A percentile compares a stretch with the other conserved stretches of the same genome.
These are phyloP conservation scores for Halocaridina rubra DNA, from an alignment of 2,888 invertebrate species.

Conservation along the genomic window DNA sequence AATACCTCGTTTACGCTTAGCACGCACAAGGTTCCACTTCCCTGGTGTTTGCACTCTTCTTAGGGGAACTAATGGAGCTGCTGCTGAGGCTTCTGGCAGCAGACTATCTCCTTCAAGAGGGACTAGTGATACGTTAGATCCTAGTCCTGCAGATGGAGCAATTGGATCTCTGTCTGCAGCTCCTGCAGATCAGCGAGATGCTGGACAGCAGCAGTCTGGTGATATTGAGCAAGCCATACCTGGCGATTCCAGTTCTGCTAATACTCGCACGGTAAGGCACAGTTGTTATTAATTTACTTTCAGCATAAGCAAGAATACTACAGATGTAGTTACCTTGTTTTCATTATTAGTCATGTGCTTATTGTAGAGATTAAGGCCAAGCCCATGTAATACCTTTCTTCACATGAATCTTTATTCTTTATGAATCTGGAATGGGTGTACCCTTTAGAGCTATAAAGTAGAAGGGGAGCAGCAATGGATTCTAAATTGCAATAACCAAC, in stretches of 20 bases:
- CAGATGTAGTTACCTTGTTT: too few species aligned
- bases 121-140: not conserved
- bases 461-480: too few species aligned
- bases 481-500: too few species aligned
- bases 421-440: too few species aligned
- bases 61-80: not conserved
- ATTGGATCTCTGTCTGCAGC: constrained; percentile 13
- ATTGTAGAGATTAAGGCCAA: too few species aligned
- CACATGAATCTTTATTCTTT: too few species aligned
- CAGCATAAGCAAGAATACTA: too few species aligned
- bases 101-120: not conserved
- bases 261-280: constrained; percentile 21
- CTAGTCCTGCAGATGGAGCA: not conserved
- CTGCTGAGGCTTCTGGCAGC: not conserved
- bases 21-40: constrained; percentile 1
- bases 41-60: not conserved
- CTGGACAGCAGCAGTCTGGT: not conserved
- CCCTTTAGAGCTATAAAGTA: too few species aligned
- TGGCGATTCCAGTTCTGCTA: not conserved
- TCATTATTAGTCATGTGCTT: too few species aligned
- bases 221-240: not conserved
- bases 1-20: not conserved
- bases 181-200: constrained; percentile 10
- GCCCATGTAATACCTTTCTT: too few species aligned
- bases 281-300: too few species aligned